Base-by-base conservation (phyloP, 35 echinoderm and acorn worm species). In the Antedon bifida region DNA sequence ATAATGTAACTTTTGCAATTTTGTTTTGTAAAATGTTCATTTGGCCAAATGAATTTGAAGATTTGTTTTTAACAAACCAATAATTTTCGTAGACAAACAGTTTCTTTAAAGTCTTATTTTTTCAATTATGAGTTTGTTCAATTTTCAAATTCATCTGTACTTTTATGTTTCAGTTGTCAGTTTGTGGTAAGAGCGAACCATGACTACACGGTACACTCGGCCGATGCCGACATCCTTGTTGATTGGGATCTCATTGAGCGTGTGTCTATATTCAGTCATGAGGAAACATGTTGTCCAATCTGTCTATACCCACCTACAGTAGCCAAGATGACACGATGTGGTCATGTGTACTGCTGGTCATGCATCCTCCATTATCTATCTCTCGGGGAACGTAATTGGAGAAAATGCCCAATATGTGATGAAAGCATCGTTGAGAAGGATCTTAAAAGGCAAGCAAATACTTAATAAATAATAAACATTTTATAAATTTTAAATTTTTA, bases 221-320 rank as follows among this genome's bases (percentile, higher is more conserved):
- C 84, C 10, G 90, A 99, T 76, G 77, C 90, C 23, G 90, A 99
- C 21, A 82, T 75, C 31, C 74, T 99, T 11, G 91, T 99, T 46
- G 95, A 99, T 34, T 99, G 95, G 95, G 95, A 99, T 74, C 75
- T 90, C 29, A 91, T 99, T 80, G 95, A 99, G 80, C 95, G 93
- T 77, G 91, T 99, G 3, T 85, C 90, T 29, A 89, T 99, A 30
- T 82, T 92, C 42, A 85, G 95, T 46, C 95, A 92, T 56, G 95
- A 99, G 32, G 87, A 92, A 30, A 86, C 95, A 36, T 92, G 90
- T 26, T 99, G 95, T 78, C 95, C 95, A 14, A 99, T 99, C 74
- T 99, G 95, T 39, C 83, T 99, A 5, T 99, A 90, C 35, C 95
- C 95, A 84, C 95, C 95, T 30, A 87, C 90, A 30, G 95, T 90